Conservation (phyloP, 2,797 vertebrate genomes). For the Leptodactylus fallax region DNA sequence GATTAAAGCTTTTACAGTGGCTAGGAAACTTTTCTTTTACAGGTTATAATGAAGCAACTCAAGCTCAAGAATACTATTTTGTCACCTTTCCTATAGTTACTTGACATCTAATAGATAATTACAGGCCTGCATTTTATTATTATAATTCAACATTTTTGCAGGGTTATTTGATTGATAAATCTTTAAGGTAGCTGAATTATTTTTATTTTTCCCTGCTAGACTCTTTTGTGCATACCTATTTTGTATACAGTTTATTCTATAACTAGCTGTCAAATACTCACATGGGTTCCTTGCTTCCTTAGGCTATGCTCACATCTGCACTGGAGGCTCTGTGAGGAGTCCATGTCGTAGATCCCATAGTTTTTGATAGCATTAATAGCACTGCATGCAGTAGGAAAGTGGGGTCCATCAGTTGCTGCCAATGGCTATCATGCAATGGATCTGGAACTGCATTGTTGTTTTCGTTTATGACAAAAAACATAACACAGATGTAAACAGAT, state of each 20-base stretch:
- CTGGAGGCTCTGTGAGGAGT: too few species aligned
- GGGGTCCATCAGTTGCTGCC: too few species aligned
- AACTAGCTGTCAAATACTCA: background rate
- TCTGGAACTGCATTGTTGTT: background rate
- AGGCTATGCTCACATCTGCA: background rate
- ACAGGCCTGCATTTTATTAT: constrained; percentile 11
- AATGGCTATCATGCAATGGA: background rate
- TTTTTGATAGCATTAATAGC: too few species aligned
- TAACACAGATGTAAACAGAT: background rate
- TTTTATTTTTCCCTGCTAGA: background rate
- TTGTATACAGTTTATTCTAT: background rate
- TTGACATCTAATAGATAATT: constrained; percentile 23
- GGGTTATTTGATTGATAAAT: constrained; percentile 23
- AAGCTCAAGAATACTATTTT: constrained; percentile 33
- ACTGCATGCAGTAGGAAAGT: too few species aligned
- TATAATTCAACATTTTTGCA: background rate
- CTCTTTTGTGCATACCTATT: background rate
- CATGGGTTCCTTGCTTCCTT: background rate
- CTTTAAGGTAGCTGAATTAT: background rate
- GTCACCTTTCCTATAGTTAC: background rate
- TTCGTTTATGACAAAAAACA: background rate
- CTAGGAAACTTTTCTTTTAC: constrained; percentile 19
- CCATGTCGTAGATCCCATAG: too few species aligned
- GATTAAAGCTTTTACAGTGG: constrained; percentile 49
- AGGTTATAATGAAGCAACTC: constrained; percentile 18